Evolutionary conservation across 1,140 invertebrate species (phyloP), one percentile per base, ranked within the genome.

Genomic region (Tigriopus japonicus): DNA sequence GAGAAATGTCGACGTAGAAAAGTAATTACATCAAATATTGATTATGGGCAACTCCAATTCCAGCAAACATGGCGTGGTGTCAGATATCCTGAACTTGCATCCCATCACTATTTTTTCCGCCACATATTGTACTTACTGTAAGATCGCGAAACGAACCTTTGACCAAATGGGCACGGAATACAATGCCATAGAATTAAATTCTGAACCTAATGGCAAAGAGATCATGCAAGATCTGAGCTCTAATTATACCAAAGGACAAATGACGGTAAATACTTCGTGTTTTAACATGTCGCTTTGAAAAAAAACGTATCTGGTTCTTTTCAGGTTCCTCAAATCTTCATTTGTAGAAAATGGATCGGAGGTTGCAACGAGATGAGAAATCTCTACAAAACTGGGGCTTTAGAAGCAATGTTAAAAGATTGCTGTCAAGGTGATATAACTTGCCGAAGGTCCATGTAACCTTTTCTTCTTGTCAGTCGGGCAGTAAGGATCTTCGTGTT

Each of bases 281-380:
- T 23, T 23, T 13, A 21, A n/a, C 5, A 6, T 21, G 6, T 23
- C 17, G 19, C 5, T 6, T 54, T 23, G 21, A 54, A 6, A 6
- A 5, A 23, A 23, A 54, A 54, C 52, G 13, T 54, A 21, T 54
- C 35, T 21, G 21, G 21, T 5, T 49, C 3, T 6, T 6, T 6
- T 15, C 17, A 54, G 52, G 52, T 54, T 15, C 52, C 52, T 6
- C 52, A 54, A 54, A 54, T 54, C 6, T 54, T 54, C 24, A 28
- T 54, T 28, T 54, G 52, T 54, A 13, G 52, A 15, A 28, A 54
- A 54, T 54, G n/a, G 19, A 54, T 54, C 35, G 52, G 52, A 54
- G 52, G 52, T 6, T 21, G 19, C 17, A 23, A 14, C 14, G 17
- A 54, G 24, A 21, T 54, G 35, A 54, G 35, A 13, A 19, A 6